phyloP scores from a whole-genome alignment of 2,113 vertebrate genomes.

The Corydoras maculifer region DNA sequence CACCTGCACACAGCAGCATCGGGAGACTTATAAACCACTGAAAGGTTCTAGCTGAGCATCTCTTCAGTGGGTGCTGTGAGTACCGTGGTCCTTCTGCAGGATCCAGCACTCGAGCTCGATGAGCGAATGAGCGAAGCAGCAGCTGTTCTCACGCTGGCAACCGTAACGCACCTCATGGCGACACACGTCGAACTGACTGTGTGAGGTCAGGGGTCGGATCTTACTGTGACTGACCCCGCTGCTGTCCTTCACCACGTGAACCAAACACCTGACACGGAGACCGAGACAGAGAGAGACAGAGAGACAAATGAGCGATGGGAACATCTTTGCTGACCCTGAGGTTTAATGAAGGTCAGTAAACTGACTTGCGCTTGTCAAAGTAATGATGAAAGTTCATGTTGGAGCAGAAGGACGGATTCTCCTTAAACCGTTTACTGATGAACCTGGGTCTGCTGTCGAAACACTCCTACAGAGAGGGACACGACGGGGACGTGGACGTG shows the following conservation, averaged over 20 bases:
- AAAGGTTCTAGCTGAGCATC: not conserved
- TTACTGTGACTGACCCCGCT: conserved; percentile 77
- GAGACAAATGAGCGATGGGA: conserved; percentile 66
- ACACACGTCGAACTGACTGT: conserved; percentile 81
- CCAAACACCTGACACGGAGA: conserved; percentile 79
- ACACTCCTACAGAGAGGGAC: conserved; percentile 69
- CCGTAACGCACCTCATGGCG: conserved; percentile 73
- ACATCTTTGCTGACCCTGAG: not conserved
- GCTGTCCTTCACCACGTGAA: conserved; percentile 76
- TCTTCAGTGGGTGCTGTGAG: not conserved
- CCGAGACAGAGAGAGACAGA: not conserved
- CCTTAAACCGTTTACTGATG: conserved; percentile 84
- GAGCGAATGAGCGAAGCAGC: conserved; percentile 82
- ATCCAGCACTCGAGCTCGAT: conserved; percentile 91
- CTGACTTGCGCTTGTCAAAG: conserved; percentile 90
- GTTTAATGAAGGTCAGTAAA: conserved; percentile 5
- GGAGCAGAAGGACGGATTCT: conserved; percentile 76
- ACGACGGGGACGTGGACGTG: no score
- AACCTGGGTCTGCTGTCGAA: conserved; percentile 87
- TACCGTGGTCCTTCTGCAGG: conserved; percentile 81
- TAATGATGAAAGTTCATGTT: conserved; percentile 74
- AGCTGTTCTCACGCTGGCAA: conserved; percentile 77
- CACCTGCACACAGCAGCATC: conserved; percentile 62
- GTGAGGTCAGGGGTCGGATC: conserved; percentile 77
- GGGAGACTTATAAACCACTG: not conserved